Evolutionary conservation across 2,113 vertebrate genomes (phyloP).

Genomic region (Tachycineta bicolor): DNA sequence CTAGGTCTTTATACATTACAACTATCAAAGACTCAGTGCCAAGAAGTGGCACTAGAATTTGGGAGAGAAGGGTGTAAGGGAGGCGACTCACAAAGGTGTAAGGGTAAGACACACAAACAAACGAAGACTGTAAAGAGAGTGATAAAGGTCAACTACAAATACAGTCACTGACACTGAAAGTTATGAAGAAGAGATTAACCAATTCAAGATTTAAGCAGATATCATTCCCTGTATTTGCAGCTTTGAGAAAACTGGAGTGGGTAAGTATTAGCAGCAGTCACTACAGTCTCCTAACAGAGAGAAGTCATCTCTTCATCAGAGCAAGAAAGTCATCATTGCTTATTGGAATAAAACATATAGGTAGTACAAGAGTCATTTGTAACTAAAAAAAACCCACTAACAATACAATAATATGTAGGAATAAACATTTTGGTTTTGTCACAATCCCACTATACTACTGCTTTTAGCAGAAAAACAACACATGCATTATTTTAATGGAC

Average conservation of each 20-base stretch:
- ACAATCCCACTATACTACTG: not conserved
- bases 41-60: not conserved
- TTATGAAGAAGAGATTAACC: not conserved
- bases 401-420: not conserved
- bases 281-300: not conserved
- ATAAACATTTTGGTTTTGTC: not conserved
- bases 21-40: not conserved
- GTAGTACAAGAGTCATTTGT: not conserved
- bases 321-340: not conserved
- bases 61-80: rapidly evolving
- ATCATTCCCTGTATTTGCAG: not conserved
- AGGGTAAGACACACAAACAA: not conserved
- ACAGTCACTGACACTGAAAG: not conserved
- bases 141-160: not conserved
- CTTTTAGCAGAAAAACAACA: not conserved
- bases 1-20: not conserved
- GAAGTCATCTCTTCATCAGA: not conserved
- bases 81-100: not conserved
- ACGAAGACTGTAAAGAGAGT: not conserved
- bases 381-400: not conserved
- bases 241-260: not conserved
- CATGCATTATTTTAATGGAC: not conserved
- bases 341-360: not conserved
- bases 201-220: not conserved
- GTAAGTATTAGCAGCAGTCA: not conserved